Evolutionary conservation across 1,140 invertebrate species (phyloP).

Genomic region (Copidosoma floridanum): DNA sequence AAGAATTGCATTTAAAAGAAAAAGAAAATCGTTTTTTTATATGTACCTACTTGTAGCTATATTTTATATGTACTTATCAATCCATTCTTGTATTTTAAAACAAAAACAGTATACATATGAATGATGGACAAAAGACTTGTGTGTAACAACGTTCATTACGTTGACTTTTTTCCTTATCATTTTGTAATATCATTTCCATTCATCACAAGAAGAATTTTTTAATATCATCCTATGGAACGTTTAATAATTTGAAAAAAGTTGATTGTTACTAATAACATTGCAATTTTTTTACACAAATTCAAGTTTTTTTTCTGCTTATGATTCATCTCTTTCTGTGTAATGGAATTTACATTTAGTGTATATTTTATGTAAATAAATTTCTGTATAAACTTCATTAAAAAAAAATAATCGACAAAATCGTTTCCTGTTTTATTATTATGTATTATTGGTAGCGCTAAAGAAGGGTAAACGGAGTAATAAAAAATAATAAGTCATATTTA

Average conservation of each 20-base stretch:
- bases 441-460: background rate
- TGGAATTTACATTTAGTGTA: slow-evolving; percentile 13
- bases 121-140: slow-evolving; percentile 10
- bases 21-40: slow-evolving; percentile 28
- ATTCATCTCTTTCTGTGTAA: slow-evolving; percentile 1
- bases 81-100: too few species aligned
- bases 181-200: background rate
- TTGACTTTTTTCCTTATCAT: background rate
- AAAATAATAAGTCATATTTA: slow-evolving; percentile 28
- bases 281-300: too few species aligned
- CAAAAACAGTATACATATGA: too few species aligned
- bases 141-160: background rate
- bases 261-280: too few species aligned
- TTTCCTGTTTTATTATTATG: background rate
- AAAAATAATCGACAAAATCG: background rate
- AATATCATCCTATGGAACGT: too few species aligned
- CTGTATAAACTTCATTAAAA: slow-evolving; percentile 16
- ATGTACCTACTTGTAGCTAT: slow-evolving; percentile 9
- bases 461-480: background rate
- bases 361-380: slow-evolving; percentile 15
- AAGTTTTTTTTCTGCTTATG: too few species aligned
- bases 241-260: too few species aligned
- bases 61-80: slow-evolving; percentile 15
- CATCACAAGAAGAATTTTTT: background rate
- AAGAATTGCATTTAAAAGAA: slow-evolving; percentile 51